Percentiles rank a stretch among this genome's conserved stretches.
phyloP scores from a whole-genome alignment of 2,888 invertebrate genomes.

The Ophioninae sp. region DNA sequence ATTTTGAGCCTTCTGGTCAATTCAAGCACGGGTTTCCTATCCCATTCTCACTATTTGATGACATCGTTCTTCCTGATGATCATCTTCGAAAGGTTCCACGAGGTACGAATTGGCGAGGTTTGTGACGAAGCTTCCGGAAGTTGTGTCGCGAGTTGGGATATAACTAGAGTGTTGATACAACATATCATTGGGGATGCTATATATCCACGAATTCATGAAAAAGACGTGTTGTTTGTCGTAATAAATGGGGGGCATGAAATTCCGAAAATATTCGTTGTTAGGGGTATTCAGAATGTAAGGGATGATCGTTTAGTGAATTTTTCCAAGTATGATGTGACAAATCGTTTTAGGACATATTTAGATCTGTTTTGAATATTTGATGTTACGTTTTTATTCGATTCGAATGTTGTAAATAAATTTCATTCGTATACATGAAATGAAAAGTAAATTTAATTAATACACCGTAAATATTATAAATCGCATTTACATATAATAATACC shows the following conservation, averaged over 20 bases:
- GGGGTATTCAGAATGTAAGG: background rate
- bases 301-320: background rate
- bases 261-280: background rate
- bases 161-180: background rate
- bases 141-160: background rate
- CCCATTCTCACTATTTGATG: too few relatives aligned
- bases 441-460: background rate
- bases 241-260: background rate
- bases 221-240: background rate
- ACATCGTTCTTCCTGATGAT: background rate
- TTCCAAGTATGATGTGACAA: background rate
- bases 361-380: background rate
- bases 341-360: background rate
- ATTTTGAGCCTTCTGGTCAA: too few relatives aligned
- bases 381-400: too few relatives aligned
- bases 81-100: background rate
- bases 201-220: background rate
- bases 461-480: background rate
- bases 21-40: too few relatives aligned
- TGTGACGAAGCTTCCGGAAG: background rate
- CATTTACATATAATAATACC: too few relatives aligned
- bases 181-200: background rate
- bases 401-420: background rate
- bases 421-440: too few relatives aligned
- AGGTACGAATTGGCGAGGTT: background rate